A percentile compares a stretch with the other conserved stretches of the same genome.
These are phyloP conservation scores for Hyles euphorbiae DNA, from an alignment of 1,140 invertebrate species.

Conservation along the genomic window DNA sequence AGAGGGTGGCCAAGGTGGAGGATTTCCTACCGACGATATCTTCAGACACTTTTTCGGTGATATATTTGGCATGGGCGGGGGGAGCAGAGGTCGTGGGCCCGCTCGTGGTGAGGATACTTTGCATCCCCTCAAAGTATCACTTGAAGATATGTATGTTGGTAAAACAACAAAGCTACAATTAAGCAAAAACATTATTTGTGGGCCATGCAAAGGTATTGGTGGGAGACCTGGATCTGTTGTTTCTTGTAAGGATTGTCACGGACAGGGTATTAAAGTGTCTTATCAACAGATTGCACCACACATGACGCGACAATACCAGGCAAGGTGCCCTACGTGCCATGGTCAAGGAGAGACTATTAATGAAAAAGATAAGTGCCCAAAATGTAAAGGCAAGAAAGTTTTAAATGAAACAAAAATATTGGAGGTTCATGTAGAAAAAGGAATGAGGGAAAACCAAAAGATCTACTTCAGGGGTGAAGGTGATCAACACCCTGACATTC, in stretches of 20 bases:
- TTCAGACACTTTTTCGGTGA: conserved; percentile 81
- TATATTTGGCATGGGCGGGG: conserved; percentile 78
- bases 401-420: conserved; percentile 86
- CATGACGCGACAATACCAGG: conserved; percentile 90
- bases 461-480: conserved; percentile 92
- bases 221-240: conserved; percentile 85
- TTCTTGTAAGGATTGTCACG: conserved; percentile 85
- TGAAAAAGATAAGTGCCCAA: conserved; percentile 87
- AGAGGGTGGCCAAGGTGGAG: conserved; percentile 80
- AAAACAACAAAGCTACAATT: conserved; percentile 89
- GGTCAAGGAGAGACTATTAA: conserved; percentile 85
- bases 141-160: conserved; percentile 96
- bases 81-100: conserved; percentile 70
- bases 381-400: conserved; percentile 90
- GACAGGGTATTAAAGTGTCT: conserved; percentile 84
- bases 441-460: conserved; percentile 92
- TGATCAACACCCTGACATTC: conserved; percentile 90
- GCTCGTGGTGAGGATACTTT: conserved; percentile 82
- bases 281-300: conserved; percentile 84
- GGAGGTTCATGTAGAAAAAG: conserved; percentile 94
- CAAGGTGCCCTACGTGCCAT: conserved; percentile 81
- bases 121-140: conserved; percentile 84
- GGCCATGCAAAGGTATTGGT: conserved; percentile 88
- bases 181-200: conserved; percentile 91
- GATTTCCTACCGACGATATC: conserved; percentile 77